These are phyloP conservation scores for Neodontobutis hainanensis DNA, from an alignment of 2,113 vertebrate genomes.

Conservation along the genomic window DNA sequence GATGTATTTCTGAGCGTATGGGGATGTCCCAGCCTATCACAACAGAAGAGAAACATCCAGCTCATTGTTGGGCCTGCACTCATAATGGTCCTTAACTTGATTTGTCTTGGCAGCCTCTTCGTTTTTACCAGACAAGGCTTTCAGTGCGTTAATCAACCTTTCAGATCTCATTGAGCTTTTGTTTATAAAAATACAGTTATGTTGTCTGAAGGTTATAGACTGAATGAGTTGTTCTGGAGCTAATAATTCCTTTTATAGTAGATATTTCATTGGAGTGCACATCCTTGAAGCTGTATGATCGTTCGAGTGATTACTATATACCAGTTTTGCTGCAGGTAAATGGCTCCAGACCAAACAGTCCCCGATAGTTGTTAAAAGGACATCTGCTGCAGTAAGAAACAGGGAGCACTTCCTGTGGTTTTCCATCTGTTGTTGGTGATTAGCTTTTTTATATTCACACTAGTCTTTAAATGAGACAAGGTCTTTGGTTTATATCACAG, in stretches of 20 bases:
- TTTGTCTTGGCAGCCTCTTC: neutral
- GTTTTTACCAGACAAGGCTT: too few species aligned
- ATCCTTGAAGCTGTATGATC: neutral
- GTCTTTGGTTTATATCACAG: neutral
- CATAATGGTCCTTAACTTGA: neutral
- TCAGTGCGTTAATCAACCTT: too few species aligned
- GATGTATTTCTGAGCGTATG: neutral
- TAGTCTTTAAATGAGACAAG: neutral
- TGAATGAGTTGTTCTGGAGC: neutral
- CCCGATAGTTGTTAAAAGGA: slow-evolving; percentile 4
- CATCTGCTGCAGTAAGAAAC: slow-evolving; percentile 6
- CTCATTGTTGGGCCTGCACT: neutral
- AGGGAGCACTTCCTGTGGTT: slow-evolving; percentile 5
- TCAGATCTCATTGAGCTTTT: neutral
- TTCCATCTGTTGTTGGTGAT: slow-evolving; percentile 6
- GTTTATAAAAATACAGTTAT: neutral
- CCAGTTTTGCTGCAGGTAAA: slow-evolving; percentile 5
- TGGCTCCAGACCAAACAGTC: neutral
- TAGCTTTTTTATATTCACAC: slow-evolving; percentile 4
- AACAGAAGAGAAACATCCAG: neutral
- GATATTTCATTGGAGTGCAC: neutral
- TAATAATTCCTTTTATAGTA: neutral
- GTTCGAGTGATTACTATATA: neutral
- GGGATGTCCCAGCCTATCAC: neutral
- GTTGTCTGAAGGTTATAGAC: neutral